Evolutionary conservation across 2,888 invertebrate genomes (phyloP).

Genomic region (Alloscopus bannaensis): DNA sequence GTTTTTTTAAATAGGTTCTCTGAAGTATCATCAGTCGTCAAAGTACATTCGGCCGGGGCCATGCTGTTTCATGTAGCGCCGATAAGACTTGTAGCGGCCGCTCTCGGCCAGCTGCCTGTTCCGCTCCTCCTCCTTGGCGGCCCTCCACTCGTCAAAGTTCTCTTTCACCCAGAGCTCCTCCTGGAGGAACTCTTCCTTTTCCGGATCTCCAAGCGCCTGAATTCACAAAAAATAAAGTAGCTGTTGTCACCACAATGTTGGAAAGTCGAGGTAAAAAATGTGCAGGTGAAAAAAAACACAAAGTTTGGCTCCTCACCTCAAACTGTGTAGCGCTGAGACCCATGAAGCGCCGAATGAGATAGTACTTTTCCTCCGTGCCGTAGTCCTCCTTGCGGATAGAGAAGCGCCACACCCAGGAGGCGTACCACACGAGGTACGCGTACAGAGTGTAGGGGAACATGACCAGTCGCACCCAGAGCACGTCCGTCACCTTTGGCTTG

Average conservation of each 20-base stretch:
- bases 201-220: slow-evolving; percentile 83
- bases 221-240: slow-evolving; percentile 74
- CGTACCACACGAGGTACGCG: slow-evolving; percentile 84
- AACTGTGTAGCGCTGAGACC: slow-evolving; percentile 78
- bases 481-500: slow-evolving; percentile 85
- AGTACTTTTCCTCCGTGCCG: slow-evolving; percentile 88
- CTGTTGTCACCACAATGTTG: neutral
- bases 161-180: slow-evolving; percentile 89
- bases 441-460: slow-evolving; percentile 86
- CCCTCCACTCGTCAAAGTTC: slow-evolving; percentile 87
- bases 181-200: slow-evolving; percentile 84
- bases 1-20: neutral
- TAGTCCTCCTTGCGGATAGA: slow-evolving; percentile 85
- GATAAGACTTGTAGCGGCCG: slow-evolving; percentile 90
- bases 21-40: slow-evolving; percentile 80
- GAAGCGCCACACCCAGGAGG: slow-evolving; percentile 89
- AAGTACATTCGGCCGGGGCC: slow-evolving; percentile 94
- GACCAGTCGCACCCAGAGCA: slow-evolving; percentile 89
- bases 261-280: neutral
- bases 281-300: too few species aligned
- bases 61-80: slow-evolving; percentile 92
- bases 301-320: slow-evolving; percentile 75
- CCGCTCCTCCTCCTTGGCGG: slow-evolving; percentile 88
- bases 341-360: slow-evolving; percentile 88
- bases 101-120: slow-evolving; percentile 91